Evolutionary conservation across 1,140 invertebrate species (phyloP), one percentile per base, ranked within the genome.

Genomic region (roundworm (Caenorhabditis elegans)): DNA sequence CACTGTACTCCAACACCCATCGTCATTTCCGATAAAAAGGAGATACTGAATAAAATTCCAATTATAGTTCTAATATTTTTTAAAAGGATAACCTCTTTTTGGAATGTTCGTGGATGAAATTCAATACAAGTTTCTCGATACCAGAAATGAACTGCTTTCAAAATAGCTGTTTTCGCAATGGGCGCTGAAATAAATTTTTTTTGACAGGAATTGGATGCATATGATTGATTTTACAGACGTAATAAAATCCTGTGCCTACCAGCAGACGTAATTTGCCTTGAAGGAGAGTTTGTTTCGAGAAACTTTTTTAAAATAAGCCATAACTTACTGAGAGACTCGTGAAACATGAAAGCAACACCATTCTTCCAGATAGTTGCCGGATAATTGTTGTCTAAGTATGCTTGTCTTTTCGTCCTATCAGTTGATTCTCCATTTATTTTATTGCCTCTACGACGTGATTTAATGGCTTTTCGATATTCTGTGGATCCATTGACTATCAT

Each of bases 1-100:
- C 8, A 83, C 82, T 11, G 82, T 83, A 83, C 76, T 79, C 82
- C 82, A 83, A 46, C 82, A 83, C 31, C 82, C 82, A 19, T 83
- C 76, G 24, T 83, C 82, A 51, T 83, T 78, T 48, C 82, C 82
- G 10, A 80, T 70, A 15, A 80, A 80, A 8, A 47, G 22, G 11
- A 60, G 79, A 43, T 80, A 70, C 47, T 55, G 11, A 15, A 47
- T 17, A 79, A 39, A 24, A 19, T 17, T 19, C 5, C 0, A 79
- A 43, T 22, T 13, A 60, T 1, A 24, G 60, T 39, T 78, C 31
- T 4, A 78, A 17, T 39, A 8, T 2, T 43, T 15, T 15, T 5
- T 43, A 15, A 43, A 43, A 19, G 15, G 26, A 77, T 6, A 51
- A 47, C 34, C 34, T 34, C 60, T 79, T 28, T 31, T 49, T 79